Evolutionary conservation across 2,888 invertebrate genomes (phyloP), one percentile per base, ranked within the genome.

Genomic region (Eupithecia exiguata): DNA sequence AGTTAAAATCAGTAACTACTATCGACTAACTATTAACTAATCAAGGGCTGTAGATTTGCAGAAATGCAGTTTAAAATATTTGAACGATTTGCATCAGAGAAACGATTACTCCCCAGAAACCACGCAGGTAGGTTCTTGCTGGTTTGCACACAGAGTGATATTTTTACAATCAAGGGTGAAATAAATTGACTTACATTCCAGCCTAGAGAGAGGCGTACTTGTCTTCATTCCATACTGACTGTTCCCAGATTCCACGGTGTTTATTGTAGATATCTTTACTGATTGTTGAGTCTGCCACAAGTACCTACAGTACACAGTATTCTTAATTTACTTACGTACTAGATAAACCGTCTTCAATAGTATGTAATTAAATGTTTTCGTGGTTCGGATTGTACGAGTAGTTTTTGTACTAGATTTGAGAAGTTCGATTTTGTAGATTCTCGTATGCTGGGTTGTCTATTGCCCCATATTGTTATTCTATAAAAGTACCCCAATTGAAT

Each of bases 331-430:
- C 6, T 5, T 12, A 30, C 6, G 61, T 30, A 30, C 30, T 30
- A 18, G 30, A 30, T 61, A 30, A 25, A 53, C 18, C 61, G 30
- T 61, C 30, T 61, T 3, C 63, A 63, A 36, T 63, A 7, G 35
- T 18, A 62, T 36, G 25, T 61, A 21, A 61, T 61, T 58, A 25
- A 65, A 62, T 65, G 58, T 72, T 38, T 43, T 18, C 75, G 9
- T 46, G 76, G 69, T 78, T 69, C 63, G 61, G 71, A 65, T 77
- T 74, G 63, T 30, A 30, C 2, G 1, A 3, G 30, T 78, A 78
- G 73, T 70, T 70, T 77, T 70, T 74, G 18, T 72, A 72, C 43
- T 74, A 72, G 49, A 63, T 63, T 40, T 74, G 67, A 16, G 30
- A 10, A 36, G 65, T 21, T 3, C 21, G 9, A 53, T 53, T 21